Percentiles rank a stretch among this genome's conserved stretches.
These are phyloP conservation scores for Venturia canescens DNA, from an alignment of 1,140 invertebrate genomes.

Conservation along the genomic window DNA sequence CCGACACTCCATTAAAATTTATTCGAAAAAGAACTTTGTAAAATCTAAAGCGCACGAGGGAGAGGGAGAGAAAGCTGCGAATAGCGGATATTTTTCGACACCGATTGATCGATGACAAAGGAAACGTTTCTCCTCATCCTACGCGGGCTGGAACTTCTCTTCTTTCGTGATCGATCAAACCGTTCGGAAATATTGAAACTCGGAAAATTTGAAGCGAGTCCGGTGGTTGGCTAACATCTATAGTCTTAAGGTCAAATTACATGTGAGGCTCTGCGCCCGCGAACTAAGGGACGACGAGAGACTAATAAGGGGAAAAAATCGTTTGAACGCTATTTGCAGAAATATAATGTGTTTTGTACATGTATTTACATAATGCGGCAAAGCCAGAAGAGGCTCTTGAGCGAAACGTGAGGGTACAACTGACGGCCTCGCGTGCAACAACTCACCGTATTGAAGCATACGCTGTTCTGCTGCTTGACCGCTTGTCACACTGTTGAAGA, in stretches of 20 bases:
- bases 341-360: neutral
- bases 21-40: too few species aligned
- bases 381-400: neutral
- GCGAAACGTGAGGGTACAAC: slow-evolving; percentile 25
- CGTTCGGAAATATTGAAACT: too few species aligned
- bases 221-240: too few species aligned
- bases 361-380: slow-evolving; percentile 15
- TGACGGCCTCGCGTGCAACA: slow-evolving; percentile 26
- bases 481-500: slow-evolving; percentile 21
- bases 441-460: neutral
- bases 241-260: neutral
- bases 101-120: too few species aligned
- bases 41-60: too few species aligned
- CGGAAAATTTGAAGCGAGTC: too few species aligned
- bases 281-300: neutral
- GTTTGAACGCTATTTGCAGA: slow-evolving; percentile 11
- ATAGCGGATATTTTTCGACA: too few species aligned
- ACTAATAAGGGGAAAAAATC: neutral
- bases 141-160: too few species aligned
- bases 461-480: neutral
- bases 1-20: too few species aligned
- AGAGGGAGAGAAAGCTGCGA: too few species aligned
- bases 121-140: too few species aligned
- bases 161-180: too few species aligned
- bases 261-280: neutral